phyloP scores from a whole-genome alignment of 2,888 invertebrate genomes.

The Galeruca laticollis region DNA sequence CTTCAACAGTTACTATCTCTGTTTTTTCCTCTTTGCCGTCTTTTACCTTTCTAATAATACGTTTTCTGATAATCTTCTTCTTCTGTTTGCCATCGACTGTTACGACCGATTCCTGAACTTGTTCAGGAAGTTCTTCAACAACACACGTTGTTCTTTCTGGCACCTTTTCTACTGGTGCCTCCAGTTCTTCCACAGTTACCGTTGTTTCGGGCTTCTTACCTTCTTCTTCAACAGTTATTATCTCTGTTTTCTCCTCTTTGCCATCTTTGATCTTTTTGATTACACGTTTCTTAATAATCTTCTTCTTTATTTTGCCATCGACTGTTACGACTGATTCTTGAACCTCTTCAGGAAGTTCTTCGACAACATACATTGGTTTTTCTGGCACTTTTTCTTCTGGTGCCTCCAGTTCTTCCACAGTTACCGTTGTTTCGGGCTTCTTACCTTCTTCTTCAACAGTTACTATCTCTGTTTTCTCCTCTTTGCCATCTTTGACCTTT shows the following conservation, averaged over 20 bases:
- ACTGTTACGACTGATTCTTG: constrained; percentile 54
- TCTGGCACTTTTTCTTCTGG: constrained; percentile 41
- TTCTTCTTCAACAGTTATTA: constrained; percentile 58
- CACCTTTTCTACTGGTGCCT: constrained; percentile 51
- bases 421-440: constrained; percentile 62
- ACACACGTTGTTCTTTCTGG: constrained; percentile 43
- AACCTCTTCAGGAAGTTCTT: constrained; percentile 54
- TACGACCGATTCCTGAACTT: constrained; percentile 51
- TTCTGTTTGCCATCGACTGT: constrained; percentile 50
- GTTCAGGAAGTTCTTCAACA: constrained; percentile 53
- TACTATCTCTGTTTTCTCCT: constrained; percentile 56
- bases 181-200: constrained; percentile 54
- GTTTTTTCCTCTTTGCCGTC: constrained; percentile 61
- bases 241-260: constrained; percentile 63
- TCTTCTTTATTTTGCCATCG: constrained; percentile 57
- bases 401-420: constrained; percentile 61
- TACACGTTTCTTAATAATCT: constrained; percentile 52
- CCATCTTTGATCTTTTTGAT: constrained; percentile 60
- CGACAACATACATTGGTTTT: constrained; percentile 30
- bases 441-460: constrained; percentile 63
- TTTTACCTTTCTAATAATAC: constrained; percentile 59
- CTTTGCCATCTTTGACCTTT: constrained; percentile 55
- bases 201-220: constrained; percentile 55
- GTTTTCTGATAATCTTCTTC: constrained; percentile 57
- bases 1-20: constrained; percentile 53